Conservation (phyloP, 2,888 invertebrate species). For the Theretra japonica region DNA sequence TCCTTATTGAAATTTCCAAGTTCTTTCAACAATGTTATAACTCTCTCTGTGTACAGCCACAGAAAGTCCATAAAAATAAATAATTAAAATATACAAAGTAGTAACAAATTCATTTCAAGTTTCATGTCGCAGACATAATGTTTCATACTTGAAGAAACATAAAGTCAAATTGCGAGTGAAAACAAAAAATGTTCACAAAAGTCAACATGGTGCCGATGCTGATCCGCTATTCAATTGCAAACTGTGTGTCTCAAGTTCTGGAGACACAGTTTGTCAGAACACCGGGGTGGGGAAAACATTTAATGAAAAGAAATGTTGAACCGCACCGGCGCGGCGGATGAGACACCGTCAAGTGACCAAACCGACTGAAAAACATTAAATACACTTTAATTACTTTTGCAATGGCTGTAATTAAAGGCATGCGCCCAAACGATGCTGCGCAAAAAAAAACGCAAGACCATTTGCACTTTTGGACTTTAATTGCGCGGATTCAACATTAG, state of each 20-base stretch:
- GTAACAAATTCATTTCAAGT: neutral
- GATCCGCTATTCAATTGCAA: neutral
- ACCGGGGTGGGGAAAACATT: neutral
- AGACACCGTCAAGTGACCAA: conserved; percentile 20
- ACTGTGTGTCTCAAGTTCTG: too few species aligned
- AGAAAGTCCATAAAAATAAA: neutral
- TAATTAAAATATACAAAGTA: neutral
- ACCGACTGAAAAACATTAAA: neutral
- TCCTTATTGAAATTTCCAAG: too few species aligned
- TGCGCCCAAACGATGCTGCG: conserved; percentile 5
- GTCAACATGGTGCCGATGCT: neutral
- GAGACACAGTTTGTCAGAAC: neutral
- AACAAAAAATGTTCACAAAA: neutral
- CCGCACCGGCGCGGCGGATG: neutral
- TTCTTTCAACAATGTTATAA: too few species aligned
- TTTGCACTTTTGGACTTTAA: conserved; percentile 13
- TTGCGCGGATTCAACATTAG: neutral
- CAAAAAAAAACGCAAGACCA: neutral
- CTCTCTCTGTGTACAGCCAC: too few species aligned
- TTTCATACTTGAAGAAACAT: neutral
- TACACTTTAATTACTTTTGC: conserved; percentile 16
- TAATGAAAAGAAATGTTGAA: conserved; percentile 21
- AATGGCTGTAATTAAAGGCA: conserved; percentile 11
- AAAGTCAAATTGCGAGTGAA: neutral
- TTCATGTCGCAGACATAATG: neutral